Evolutionary conservation across 2,888 invertebrate species (phyloP).

Genomic region (Cactoblastis cactorum): DNA sequence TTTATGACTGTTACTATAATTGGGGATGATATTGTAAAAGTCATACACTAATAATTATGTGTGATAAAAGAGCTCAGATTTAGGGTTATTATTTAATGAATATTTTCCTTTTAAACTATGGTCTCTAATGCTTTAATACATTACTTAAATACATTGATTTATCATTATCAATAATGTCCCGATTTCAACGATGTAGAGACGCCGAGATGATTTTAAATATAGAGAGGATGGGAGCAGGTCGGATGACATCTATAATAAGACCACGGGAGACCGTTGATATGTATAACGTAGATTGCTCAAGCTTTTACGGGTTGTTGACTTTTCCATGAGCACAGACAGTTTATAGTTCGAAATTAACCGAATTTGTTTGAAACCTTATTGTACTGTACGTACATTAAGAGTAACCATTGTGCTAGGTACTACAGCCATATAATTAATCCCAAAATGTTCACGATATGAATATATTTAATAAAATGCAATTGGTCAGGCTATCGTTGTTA

Average conservation of each 20-base stretch:
- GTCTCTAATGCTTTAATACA: neutral
- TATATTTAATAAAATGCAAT: too few species aligned
- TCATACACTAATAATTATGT: too few species aligned
- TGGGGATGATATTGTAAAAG: too few species aligned
- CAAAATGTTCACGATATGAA: too few species aligned
- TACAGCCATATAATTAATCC: too few species aligned
- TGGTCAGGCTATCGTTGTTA: too few species aligned
- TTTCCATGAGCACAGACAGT: conserved; percentile 32
- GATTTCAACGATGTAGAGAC: conserved; percentile 48
- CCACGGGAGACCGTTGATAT: conserved; percentile 70
- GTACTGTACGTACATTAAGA: too few species aligned
- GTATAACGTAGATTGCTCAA: conserved; percentile 65
- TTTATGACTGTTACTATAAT: neutral
- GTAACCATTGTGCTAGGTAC: too few species aligned
- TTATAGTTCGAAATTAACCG: conserved; percentile 13
- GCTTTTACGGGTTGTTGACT: conserved; percentile 72
- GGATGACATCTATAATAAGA: conserved; percentile 79
- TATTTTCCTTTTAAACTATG: too few species aligned
- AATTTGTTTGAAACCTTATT: neutral
- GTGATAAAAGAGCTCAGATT: too few species aligned
- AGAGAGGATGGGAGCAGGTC: conserved; percentile 76
- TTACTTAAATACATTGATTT: neutral
- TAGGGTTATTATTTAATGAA: too few species aligned
- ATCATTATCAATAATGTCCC: conserved; percentile 37
- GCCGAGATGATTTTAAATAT: conserved; percentile 66